A percentile compares a stretch with the other conserved stretches of the same genome.
Conservation (phyloP, 1,140 invertebrate genomes). For the Sitobion miscanthi region DNA sequence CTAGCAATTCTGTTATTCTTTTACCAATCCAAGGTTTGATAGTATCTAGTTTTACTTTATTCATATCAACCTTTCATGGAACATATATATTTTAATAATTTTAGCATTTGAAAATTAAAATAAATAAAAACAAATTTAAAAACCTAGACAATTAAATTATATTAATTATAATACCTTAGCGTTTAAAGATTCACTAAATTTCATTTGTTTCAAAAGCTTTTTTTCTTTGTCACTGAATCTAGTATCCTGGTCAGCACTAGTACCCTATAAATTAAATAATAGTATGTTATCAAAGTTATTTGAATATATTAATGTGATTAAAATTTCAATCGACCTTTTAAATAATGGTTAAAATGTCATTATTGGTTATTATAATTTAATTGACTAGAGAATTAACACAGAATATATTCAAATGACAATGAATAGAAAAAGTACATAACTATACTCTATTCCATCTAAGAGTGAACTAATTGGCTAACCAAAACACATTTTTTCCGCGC, state of each 20-base stretch:
- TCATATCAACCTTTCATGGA: slow-evolving; percentile 89
- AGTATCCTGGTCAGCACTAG: slow-evolving; percentile 97
- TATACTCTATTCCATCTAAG: too few species aligned
- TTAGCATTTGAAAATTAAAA: neutral
- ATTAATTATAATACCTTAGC: slow-evolving; percentile 73
- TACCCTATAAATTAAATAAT: slow-evolving; percentile 75
- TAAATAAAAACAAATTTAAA: slow-evolving; percentile 2
- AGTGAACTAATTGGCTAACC: too few species aligned
- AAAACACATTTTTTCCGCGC: too few species aligned
- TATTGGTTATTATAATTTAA: neutral
- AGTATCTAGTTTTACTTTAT: slow-evolving; percentile 96
- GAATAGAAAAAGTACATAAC: neutral
- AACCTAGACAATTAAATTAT: neutral
- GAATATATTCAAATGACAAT: neutral
- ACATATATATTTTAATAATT: neutral
- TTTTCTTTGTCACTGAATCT: slow-evolving; percentile 99
- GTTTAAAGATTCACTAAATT: slow-evolving; percentile 90
- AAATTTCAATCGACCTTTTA: neutral
- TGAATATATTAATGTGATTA: neutral
- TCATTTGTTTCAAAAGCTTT: slow-evolving; percentile 98
- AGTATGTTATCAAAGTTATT: neutral
- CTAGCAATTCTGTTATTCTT: slow-evolving; percentile 92
- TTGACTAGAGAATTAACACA: neutral
- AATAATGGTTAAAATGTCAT: neutral
- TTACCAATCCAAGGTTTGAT: slow-evolving; percentile 99